Conservation (phyloP, 2,113 vertebrate genomes). For the Gymnocephalus cernua region DNA sequence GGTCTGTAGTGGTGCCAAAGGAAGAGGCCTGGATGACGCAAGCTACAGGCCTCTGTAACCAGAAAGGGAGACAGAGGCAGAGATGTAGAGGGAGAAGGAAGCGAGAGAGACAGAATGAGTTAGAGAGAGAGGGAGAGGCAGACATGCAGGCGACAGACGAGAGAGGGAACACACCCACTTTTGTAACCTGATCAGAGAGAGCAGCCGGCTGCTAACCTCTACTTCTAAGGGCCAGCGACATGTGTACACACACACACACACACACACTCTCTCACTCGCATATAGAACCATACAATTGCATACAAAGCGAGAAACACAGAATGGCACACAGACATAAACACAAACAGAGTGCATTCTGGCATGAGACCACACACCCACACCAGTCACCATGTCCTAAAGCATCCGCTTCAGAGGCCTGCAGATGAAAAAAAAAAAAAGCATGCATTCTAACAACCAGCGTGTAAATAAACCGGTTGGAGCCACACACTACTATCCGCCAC, state of each 20-base stretch:
- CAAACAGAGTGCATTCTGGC: neutral
- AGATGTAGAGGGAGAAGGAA: constrained; percentile 64
- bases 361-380: neutral
- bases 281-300: constrained; percentile 3
- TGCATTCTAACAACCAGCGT: neutral
- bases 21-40: constrained; percentile 75
- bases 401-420: constrained; percentile 1
- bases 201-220: constrained; percentile 77
- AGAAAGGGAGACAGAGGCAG: constrained; percentile 51
- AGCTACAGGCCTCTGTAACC: constrained; percentile 63
- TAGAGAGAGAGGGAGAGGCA: constrained; percentile 74
- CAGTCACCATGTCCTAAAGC: neutral
- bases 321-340: constrained; percentile 10
- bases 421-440: neutral
- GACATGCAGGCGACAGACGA: constrained; percentile 84
- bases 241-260: constrained; percentile 25
- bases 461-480: constrained; percentile 10
- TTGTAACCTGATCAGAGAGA: constrained; percentile 84
- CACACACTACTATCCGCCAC: neutral
- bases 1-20: constrained; percentile 68
- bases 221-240: constrained; percentile 69
- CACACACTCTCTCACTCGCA: neutral
- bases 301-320: constrained; percentile 13
- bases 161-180: constrained; percentile 84
- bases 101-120: constrained; percentile 58